Conservation (phyloP, 2,113 vertebrate genomes). For the Alosa alosa region DNA sequence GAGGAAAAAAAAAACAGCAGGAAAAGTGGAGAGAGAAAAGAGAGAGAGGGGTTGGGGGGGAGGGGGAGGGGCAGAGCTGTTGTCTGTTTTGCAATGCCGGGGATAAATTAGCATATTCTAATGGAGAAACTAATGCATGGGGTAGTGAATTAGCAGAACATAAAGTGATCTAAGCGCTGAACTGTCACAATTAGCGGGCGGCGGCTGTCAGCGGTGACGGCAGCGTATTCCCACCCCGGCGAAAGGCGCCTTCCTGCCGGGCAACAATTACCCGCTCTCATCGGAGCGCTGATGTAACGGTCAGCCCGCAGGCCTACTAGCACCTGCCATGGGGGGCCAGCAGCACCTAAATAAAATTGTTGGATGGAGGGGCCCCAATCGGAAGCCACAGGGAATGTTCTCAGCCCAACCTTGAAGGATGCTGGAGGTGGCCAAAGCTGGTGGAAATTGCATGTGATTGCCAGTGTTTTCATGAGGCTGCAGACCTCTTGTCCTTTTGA, state of each 20-base stretch:
- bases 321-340: slow-evolving; percentile 17
- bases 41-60: slow-evolving; percentile 37
- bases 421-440: neutral
- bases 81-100: slow-evolving; percentile 40
- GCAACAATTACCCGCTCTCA: slow-evolving; percentile 59
- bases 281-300: slow-evolving; percentile 21
- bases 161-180: slow-evolving; percentile 56
- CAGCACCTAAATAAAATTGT: slow-evolving; percentile 4
- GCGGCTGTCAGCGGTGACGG: slow-evolving; percentile 53
- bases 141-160: slow-evolving; percentile 65
- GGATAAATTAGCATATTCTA: slow-evolving; percentile 69
- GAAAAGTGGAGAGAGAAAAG: slow-evolving; percentile 18
- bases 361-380: neutral
- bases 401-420: neutral
- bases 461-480: neutral
- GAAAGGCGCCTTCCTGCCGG: slow-evolving; percentile 43
- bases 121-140: slow-evolving; percentile 62
- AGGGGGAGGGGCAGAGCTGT: slow-evolving; percentile 41
- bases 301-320: slow-evolving; percentile 9
- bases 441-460: neutral
- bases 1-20: slow-evolving; percentile 13
- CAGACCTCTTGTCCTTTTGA: neutral
- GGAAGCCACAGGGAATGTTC: neutral
- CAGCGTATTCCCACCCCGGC: slow-evolving; percentile 36
- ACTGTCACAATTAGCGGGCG: slow-evolving; percentile 54